Evolutionary conservation across 2,888 invertebrate genomes (phyloP).

Genomic region (Hypena proboscidalis): DNA sequence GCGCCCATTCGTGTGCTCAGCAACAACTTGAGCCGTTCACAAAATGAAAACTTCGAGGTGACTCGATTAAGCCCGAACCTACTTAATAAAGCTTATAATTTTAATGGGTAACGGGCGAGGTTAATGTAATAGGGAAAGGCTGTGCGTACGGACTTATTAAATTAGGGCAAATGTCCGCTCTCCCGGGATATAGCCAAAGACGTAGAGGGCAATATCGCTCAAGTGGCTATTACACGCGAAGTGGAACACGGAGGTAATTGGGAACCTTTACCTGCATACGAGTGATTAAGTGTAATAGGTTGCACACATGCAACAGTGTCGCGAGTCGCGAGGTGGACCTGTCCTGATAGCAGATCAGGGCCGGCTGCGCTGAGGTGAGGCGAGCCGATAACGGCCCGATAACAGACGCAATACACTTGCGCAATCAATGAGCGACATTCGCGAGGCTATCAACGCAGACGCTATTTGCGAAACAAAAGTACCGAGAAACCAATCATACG

Average conservation of each 20-base stretch:
- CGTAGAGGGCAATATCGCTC: no score
- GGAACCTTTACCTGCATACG: slow-evolving; percentile 29
- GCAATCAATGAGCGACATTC: slow-evolving; percentile 40
- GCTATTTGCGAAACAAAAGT: slow-evolving; percentile 34
- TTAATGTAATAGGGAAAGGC: slow-evolving; percentile 17
- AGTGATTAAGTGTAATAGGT: slow-evolving; percentile 48
- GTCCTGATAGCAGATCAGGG: slow-evolving; percentile 65
- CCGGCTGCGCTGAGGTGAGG: slow-evolving; percentile 46
- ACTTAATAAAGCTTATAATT: slow-evolving; percentile 41
- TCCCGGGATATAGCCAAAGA: no score
- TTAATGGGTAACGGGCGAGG: slow-evolving; percentile 29
- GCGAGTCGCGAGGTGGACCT: slow-evolving; percentile 66
- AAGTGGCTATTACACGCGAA: slow-evolving; percentile 8
- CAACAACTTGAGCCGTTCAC: slow-evolving; percentile 41
- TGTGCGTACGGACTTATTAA: slow-evolving; percentile 8
- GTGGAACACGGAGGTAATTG: slow-evolving; percentile 17
- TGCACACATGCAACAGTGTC: slow-evolving; percentile 55
- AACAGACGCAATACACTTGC: slow-evolving; percentile 43
- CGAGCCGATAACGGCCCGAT: slow-evolving; percentile 46
- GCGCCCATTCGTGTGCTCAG: slow-evolving; percentile 43
- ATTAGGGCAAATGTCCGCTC: no score
- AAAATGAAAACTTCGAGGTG: slow-evolving; percentile 45
- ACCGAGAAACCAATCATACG: slow-evolving; percentile 8
- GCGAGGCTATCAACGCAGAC: slow-evolving; percentile 20
- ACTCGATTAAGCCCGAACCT: slow-evolving; percentile 35